Evolutionary conservation across 2,888 invertebrate genomes (phyloP).

Genomic region (Abrostola triplasia): DNA sequence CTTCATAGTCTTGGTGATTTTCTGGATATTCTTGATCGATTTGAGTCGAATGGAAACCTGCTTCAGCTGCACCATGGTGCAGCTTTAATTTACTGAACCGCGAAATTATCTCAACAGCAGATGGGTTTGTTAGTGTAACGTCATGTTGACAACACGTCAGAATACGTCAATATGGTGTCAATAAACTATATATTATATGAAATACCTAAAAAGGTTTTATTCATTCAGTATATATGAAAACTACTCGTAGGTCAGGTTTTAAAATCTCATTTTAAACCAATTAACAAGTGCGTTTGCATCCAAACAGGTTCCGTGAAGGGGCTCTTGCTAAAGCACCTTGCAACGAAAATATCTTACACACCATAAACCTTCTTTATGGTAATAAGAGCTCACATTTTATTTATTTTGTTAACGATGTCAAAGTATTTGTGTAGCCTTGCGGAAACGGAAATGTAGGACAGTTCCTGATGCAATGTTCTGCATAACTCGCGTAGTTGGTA

Average conservation of each 20-base stretch:
- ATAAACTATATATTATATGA: too few relatives aligned
- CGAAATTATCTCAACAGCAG: neutral
- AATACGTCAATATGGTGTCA: too few relatives aligned
- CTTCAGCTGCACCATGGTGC: constrained; percentile 91
- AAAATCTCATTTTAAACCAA: neutral
- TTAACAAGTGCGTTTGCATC: neutral
- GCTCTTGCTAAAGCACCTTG: neutral
- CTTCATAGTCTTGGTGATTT: constrained; percentile 96
- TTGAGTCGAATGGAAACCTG: constrained; percentile 92
- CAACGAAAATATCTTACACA: neutral
- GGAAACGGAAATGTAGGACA: constrained; percentile 34
- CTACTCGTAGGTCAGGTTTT: too few relatives aligned
- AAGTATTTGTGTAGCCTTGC: constrained; percentile 26
- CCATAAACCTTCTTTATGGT: constrained; percentile 2
- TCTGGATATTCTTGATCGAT: constrained; percentile 94
- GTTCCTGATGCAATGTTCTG: constrained; percentile 28
- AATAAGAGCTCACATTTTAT: constrained; percentile 8
- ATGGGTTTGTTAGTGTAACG: neutral
- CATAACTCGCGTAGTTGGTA: constrained; percentile 5
- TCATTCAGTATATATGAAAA: too few relatives aligned
- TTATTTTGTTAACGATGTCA: constrained; percentile 14
- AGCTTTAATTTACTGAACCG: constrained; percentile 21
- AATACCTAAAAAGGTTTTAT: too few relatives aligned
- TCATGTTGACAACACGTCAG: neutral
- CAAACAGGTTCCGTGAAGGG: constrained; percentile 1